Conservation (phyloP, 2,797 vertebrate genomes). For the Lepilemur ruficaudatus region DNA sequence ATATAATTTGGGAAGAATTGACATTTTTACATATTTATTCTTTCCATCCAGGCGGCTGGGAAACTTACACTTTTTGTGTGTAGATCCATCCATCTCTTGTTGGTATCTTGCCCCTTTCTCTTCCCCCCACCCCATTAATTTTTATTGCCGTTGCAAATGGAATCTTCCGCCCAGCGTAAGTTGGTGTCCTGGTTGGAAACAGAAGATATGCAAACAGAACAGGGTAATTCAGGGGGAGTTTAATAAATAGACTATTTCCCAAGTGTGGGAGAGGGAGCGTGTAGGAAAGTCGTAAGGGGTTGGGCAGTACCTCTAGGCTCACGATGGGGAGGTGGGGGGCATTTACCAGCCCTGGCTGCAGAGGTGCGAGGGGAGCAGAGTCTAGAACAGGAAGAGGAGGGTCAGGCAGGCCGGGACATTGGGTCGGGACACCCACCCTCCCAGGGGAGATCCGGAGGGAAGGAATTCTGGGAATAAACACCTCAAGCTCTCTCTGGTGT, state of each 20-base stretch:
- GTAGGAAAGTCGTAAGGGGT: background rate
- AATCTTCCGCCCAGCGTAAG: background rate
- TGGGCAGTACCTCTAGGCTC: background rate
- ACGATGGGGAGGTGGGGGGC: background rate
- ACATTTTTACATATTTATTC: background rate
- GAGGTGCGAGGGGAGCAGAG: background rate
- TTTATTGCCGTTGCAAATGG: background rate
- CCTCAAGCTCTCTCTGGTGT: background rate
- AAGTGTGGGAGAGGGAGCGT: background rate
- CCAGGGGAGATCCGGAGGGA: background rate
- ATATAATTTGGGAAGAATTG: background rate
- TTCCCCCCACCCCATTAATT: background rate
- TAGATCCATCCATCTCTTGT: background rate
- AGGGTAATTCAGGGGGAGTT: background rate
- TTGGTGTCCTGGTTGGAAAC: background rate
- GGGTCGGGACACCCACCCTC: background rate
- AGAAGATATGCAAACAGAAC: background rate
- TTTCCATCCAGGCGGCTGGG: background rate
- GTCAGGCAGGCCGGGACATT: background rate
- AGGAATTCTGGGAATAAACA: background rate
- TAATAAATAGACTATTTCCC: background rate
- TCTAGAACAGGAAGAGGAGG: background rate
- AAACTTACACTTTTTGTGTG: background rate
- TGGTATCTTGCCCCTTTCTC: background rate
- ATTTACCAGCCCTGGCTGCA: background rate